Conservation (phyloP, 2,888 invertebrate species). For the Platycheirus albimanus region DNA sequence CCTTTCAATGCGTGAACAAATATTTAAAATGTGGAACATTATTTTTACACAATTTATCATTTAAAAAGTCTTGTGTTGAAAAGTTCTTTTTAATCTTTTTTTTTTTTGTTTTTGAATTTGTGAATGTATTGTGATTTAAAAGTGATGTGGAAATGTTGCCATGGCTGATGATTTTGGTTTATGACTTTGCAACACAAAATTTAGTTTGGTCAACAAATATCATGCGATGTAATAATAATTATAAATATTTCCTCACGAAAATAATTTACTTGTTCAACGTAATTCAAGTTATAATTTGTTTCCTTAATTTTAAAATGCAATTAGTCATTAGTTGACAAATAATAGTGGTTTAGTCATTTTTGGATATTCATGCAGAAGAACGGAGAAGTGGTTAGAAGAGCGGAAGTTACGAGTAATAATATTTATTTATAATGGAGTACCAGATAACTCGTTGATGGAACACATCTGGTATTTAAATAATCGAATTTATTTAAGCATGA, state of each 20-base stretch:
- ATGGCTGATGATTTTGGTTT: conserved; percentile 20
- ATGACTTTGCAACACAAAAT: conserved; percentile 4
- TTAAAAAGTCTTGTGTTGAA: conserved; percentile 7
- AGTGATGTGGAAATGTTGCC: conserved; percentile 29
- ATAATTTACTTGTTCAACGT: background rate
- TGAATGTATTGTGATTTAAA: background rate
- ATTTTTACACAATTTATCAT: conserved; percentile 12
- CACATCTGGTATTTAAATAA: too few relatives aligned
- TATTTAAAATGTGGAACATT: conserved; percentile 31
- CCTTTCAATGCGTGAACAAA: too few relatives aligned
- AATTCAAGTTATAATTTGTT: background rate
- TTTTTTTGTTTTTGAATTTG: background rate
- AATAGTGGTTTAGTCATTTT: background rate
- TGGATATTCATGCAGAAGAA: too few relatives aligned
- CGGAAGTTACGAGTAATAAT: too few relatives aligned
- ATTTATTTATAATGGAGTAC: too few relatives aligned
- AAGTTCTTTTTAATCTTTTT: background rate
- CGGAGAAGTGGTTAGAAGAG: too few relatives aligned
- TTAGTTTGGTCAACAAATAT: too few relatives aligned
- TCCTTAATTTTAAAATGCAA: background rate
- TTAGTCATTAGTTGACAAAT: conserved; percentile 3
- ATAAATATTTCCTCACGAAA: background rate
- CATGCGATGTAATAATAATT: too few relatives aligned
- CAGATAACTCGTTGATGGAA: too few relatives aligned
- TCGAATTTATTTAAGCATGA: too few relatives aligned